A percentile compares a stretch with the other conserved stretches of the same genome.
These are phyloP conservation scores for Octonoba sinensis DNA, from an alignment of 2,888 invertebrate genomes.

Conservation along the genomic window DNA sequence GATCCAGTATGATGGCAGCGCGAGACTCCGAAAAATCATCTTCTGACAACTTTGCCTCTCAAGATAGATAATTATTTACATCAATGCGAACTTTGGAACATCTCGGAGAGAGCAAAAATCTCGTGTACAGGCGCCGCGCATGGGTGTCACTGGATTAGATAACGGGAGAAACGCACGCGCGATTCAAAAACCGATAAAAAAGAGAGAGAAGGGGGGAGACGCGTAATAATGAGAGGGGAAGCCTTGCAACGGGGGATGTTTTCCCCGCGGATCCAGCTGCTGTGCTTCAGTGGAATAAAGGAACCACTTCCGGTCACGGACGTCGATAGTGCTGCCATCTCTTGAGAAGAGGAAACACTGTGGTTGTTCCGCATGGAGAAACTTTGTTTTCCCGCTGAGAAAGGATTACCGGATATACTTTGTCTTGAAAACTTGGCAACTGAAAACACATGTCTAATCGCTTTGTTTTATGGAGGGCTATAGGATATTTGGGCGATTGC, in stretches of 20 bases:
- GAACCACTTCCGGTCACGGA: constrained; percentile 48
- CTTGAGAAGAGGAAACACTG: constrained; percentile 1
- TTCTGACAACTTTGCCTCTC: constrained; percentile 4
- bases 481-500: too few species aligned
- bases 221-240: constrained; percentile 11
- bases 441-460: too few species aligned
- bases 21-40: constrained; percentile 11
- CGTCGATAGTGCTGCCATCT: constrained; percentile 46
- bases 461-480: too few species aligned
- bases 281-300: constrained; percentile 32
- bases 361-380: not conserved
- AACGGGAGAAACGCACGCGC: constrained; percentile 13
- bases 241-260: constrained; percentile 7
- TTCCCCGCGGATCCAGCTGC: constrained; percentile 48
- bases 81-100: constrained; percentile 26
- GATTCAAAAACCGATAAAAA: constrained; percentile 42
- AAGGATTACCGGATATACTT: too few species aligned
- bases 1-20: not conserved
- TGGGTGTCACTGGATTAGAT: not conserved
- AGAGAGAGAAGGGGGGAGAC: not conserved
- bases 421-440: too few species aligned
- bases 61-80: constrained; percentile 42
- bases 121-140: constrained; percentile 5
- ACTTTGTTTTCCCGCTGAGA: not conserved
- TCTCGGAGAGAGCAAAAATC: not conserved